Percentiles rank a stretch among this genome's conserved stretches.
Conservation (phyloP, 2,888 invertebrate species). For the Deilephila elpenor region DNA sequence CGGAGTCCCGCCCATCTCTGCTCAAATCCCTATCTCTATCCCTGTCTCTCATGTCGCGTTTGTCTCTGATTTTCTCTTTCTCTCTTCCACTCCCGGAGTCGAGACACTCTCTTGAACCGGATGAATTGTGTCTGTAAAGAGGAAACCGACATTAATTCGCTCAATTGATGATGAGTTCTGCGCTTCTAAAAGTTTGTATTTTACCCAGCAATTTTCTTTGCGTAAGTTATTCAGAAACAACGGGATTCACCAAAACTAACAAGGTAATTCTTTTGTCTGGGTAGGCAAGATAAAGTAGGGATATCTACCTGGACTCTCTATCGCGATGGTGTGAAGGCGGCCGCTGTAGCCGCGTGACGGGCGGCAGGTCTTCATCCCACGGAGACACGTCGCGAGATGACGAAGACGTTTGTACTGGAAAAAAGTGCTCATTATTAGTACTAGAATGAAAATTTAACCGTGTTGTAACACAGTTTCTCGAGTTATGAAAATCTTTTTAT, state of each 20-base stretch:
- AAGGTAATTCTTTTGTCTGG: too few relatives aligned
- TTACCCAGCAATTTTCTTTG: too few relatives aligned
- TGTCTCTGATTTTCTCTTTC: slow-evolving; percentile 74
- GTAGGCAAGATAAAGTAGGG: too few relatives aligned
- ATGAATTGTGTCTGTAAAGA: slow-evolving; percentile 74
- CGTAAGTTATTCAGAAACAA: too few relatives aligned
- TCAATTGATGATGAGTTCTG: not conserved
- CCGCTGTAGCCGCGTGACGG: slow-evolving; percentile 63
- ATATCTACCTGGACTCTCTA: slow-evolving; percentile 64
- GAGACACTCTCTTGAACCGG: slow-evolving; percentile 78
- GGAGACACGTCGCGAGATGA: slow-evolving; percentile 91
- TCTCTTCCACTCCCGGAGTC: slow-evolving; percentile 82
- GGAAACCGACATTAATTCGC: not conserved
- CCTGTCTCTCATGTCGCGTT: slow-evolving; percentile 70
- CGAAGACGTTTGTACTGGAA: slow-evolving; percentile 86
- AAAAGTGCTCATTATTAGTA: not conserved
- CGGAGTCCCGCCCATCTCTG: slow-evolving; percentile 74
- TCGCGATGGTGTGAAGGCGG: slow-evolving; percentile 65
- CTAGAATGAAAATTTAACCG: not conserved
- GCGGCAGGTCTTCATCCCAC: slow-evolving; percentile 90
- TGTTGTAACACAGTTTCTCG: too few relatives aligned
- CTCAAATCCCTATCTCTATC: slow-evolving; percentile 73
- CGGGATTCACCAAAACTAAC: too few relatives aligned
- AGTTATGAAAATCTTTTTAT: too few relatives aligned
- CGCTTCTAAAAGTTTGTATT: not conserved